Percentiles rank a stretch among this genome's conserved stretches.
These are phyloP conservation scores for Myiotriccus ornatus DNA, from an alignment of 2,797 vertebrate genomes.

Conservation along the genomic window DNA sequence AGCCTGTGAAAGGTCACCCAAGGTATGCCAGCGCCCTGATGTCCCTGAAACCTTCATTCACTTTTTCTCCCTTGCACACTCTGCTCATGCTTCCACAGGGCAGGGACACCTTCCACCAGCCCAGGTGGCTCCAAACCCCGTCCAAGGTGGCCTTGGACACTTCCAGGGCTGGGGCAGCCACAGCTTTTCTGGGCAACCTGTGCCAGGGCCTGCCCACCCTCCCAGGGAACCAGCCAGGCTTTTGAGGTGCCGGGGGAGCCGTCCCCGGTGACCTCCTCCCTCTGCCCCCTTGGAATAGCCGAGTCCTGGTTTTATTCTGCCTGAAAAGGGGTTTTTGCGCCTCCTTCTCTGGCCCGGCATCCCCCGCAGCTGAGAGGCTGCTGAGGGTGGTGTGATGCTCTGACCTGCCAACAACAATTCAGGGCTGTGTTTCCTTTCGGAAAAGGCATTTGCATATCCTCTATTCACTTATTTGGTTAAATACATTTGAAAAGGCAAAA, in stretches of 20 bases:
- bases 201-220: not conserved
- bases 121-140: accelerated
- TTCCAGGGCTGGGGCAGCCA: not conserved
- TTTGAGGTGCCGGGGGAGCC: not conserved
- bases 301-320: conserved; percentile 31
- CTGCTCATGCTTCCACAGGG: accelerated
- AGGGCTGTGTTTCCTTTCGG: conserved; percentile 71
- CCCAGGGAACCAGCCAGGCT: not conserved
- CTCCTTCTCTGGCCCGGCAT: not conserved
- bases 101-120: accelerated
- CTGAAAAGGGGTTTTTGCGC: conserved; percentile 66
- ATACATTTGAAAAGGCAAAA: conserved; percentile 72
- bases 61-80: not conserved
- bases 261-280: not conserved
- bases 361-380: conserved; percentile 78
- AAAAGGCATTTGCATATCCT: conserved; percentile 82
- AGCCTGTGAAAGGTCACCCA: not conserved
- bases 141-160: not conserved
- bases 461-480: conserved; percentile 75
- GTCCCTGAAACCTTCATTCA: not conserved
- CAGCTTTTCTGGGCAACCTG: not conserved
- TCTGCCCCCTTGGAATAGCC: not conserved
- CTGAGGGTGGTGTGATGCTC: conserved; percentile 87
- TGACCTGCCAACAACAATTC: conserved; percentile 78
- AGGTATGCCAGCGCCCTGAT: not conserved